Base-by-base conservation (phyloP, 2,888 invertebrate genomes). In the Neocrepidodera transversa region DNA sequence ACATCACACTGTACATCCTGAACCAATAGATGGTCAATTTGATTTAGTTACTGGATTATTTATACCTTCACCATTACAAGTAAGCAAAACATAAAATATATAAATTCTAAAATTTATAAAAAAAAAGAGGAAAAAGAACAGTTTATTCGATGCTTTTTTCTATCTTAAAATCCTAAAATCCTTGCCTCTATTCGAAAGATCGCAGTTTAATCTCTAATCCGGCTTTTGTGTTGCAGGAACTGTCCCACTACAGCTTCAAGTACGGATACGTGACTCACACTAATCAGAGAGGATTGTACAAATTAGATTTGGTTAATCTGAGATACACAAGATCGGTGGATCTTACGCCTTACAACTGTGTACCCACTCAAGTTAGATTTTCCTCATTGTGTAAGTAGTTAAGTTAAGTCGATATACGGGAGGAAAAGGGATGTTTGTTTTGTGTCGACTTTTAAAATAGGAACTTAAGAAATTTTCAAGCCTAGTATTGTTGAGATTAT, bases 261-360 rank as follows among this genome's bases (percentile, higher is more conserved):
- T 89, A 88, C 75, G 90, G 88, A 35, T 91, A 90, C 76, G 89
- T 89, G 38, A 87, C 87, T 35, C 90, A 90, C 76, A 85, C 85
- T 54, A 87, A 88, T 74, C 88, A 89, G 71, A 80, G 87, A 57
- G 89, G 88, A 14, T 82, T 90, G 72, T 89, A 88, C 78, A 90
- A 90, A 76, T 79, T 91, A 53, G 89, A 90, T 77, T 79, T 90
- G 72, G 84, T 84, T 43, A 87, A 87, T 73, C 84, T 90, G 83
- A 82, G 87, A 70, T 90, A 90, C 75, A 85, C 86, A 38, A 84
- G 87, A 69, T 87, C 87, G 50, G 85, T 90, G 7, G 90, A 90
- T 78, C 81, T 91, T 58, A 85, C 87, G 2, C 84, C 86, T 1
- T 88, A 88, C 79, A 87, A 88, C 75, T 91, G 91, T 76, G 87